Percentiles rank a stretch among this genome's conserved stretches.
These are phyloP conservation scores for Caenorhabditis inopinata DNA, from an alignment of 1,140 invertebrate species.

Conservation along the genomic window DNA sequence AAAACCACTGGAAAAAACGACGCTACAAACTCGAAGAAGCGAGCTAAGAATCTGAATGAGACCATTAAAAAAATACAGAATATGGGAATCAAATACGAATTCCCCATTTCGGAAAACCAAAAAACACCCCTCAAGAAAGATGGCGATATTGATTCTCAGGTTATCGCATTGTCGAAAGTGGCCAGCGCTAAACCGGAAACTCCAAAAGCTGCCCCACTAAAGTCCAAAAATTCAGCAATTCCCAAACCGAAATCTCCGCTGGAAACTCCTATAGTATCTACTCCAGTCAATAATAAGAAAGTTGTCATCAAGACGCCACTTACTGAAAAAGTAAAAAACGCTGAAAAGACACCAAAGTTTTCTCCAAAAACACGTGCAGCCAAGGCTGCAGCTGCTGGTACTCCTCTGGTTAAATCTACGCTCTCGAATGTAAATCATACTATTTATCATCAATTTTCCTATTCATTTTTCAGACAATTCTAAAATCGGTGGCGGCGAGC, in stretches of 20 bases:
- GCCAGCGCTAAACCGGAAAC: neutral
- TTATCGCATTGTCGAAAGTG: neutral
- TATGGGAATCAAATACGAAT: conserved; percentile 37
- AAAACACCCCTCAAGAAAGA: neutral
- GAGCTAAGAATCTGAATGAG: neutral
- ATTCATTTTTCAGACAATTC: neutral
- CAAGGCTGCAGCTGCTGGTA: neutral
- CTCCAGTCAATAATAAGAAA: neutral
- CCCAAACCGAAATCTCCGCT: neutral
- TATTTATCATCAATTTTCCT: neutral
- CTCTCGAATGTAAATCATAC: neutral
- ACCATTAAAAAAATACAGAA: neutral
- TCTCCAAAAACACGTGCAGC: conserved; percentile 6
- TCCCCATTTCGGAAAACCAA: neutral
- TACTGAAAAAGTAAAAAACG: neutral
- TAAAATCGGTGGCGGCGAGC: neutral
- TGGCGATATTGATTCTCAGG: neutral
- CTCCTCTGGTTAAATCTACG: neutral
- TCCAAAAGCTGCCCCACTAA: neutral
- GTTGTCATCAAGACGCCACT: conserved; percentile 2
- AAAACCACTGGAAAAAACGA: neutral
- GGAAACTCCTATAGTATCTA: neutral
- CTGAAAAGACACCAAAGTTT: neutral
- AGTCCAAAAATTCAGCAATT: neutral
- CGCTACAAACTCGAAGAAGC: neutral